Evolutionary conservation across 1,140 invertebrate species (phyloP).

Genomic region (Andricus grossulariae): DNA sequence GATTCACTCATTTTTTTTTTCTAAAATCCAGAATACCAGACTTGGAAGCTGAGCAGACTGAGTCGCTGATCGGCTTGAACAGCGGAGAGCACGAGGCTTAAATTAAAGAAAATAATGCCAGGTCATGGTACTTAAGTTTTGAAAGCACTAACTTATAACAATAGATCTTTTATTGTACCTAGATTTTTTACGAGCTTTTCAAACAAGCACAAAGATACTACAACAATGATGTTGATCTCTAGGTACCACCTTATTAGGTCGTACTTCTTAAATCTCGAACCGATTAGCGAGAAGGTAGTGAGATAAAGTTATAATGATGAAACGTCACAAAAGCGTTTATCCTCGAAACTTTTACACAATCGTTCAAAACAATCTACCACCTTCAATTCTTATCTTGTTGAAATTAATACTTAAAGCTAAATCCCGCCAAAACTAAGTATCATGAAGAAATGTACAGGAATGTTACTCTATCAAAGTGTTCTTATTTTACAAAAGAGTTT

Average conservation of each 20-base stretch:
- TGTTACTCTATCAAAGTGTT: not conserved
- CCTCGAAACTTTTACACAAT: slow-evolving; percentile 23
- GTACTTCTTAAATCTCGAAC: not conserved
- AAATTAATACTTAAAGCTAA: not conserved
- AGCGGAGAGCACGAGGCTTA: slow-evolving; percentile 78
- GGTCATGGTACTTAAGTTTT: slow-evolving; percentile 42
- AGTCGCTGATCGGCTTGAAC: slow-evolving; percentile 83
- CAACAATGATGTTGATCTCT: slow-evolving; percentile 1
- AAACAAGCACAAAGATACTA: slow-evolving; percentile 12
- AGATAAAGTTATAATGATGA: not conserved
- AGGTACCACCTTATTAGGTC: slow-evolving; percentile 4
- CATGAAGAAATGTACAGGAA: not conserved
- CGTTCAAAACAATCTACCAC: not conserved
- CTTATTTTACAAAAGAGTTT: not conserved
- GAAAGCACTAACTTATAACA: slow-evolving; percentile 27
- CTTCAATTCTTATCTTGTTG: not conserved
- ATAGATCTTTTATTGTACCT: slow-evolving; percentile 28
- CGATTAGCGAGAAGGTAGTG: too few species aligned
- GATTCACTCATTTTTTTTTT: slow-evolving; percentile 33
- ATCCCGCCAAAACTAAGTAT: not conserved
- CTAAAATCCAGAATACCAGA: slow-evolving; percentile 79
- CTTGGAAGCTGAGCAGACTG: slow-evolving; percentile 83
- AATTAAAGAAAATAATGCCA: slow-evolving; percentile 42
- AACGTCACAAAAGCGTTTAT: not conserved
- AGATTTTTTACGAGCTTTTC: slow-evolving; percentile 28